phyloP scores from a whole-genome alignment of 1,140 invertebrate genomes.

The Araneus ventricosus region DNA sequence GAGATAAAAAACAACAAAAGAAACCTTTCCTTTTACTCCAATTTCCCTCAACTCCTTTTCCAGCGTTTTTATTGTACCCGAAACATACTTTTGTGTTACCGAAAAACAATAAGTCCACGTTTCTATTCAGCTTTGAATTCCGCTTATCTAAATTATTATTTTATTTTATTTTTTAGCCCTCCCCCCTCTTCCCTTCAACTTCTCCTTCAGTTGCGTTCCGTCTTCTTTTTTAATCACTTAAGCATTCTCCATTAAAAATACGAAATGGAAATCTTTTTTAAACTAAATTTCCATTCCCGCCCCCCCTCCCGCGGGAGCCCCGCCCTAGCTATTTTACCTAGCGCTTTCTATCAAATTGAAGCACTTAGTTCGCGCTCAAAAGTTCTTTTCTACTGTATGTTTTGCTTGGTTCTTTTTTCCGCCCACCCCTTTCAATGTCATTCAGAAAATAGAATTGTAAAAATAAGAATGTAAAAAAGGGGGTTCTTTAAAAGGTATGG shows the following conservation, averaged over 20 bases:
- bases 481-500: background rate
- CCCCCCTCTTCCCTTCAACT: background rate
- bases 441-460: slow-evolving; percentile 21
- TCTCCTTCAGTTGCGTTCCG: background rate
- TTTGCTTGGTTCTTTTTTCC: background rate
- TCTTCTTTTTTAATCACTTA: slow-evolving; percentile 73
- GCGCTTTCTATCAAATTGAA: slow-evolving; percentile 73
- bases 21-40: slow-evolving; percentile 1
- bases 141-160: slow-evolving; percentile 67
- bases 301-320: background rate
- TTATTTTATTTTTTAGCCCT: slow-evolving; percentile 37
- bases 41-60: background rate
- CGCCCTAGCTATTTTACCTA: slow-evolving; percentile 63
- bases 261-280: slow-evolving; percentile 69
- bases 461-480: background rate
- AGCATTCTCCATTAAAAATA: slow-evolving; percentile 72
- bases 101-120: slow-evolving; percentile 68
- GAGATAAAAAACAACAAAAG: background rate
- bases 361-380: slow-evolving; percentile 67
- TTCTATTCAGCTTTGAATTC: slow-evolving; percentile 38
- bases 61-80: slow-evolving; percentile 40
- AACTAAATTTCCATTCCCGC: slow-evolving; percentile 6
- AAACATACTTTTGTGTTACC: slow-evolving; percentile 63
- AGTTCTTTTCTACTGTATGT: slow-evolving; percentile 51
- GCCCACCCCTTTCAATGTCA: slow-evolving; percentile 19